Evolutionary conservation across 64 coral and sea anemone genomes (phyloP), one percentile per base, ranked within the genome.

Genomic region (Actinia equina): DNA sequence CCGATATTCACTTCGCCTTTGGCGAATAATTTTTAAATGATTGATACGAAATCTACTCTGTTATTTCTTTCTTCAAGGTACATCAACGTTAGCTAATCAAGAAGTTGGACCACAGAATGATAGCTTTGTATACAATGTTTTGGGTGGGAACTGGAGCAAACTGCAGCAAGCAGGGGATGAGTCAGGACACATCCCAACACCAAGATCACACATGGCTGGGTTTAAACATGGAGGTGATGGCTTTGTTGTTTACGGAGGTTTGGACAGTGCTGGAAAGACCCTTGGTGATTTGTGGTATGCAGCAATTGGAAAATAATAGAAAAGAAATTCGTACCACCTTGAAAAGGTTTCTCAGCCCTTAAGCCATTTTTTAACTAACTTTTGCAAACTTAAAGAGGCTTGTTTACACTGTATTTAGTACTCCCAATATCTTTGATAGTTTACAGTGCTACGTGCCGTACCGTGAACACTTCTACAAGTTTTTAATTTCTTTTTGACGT

Each of bases 141-240:
- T 74, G 7, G 69, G 69, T 74, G 69, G 69, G 14, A 74, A 26
- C 26, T 74, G 69, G 69, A 74, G 8, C 26, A 74, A 74, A 41
- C 12, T 74, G 25, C 23, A 74, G 9, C 69, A 30, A 41, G 26
- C 27, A 10, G 69, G 12, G 5, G 26, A 74, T 8, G 30, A 37
- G 30, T 26, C 13, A 69, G 19, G 22, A 74, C 69, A 12, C 13
- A n/a, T 10, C n/a, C 69, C 69, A 74, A 30, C 69, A 30, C 69
- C 69, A 27, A 74, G 69, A 41, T 74, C 69, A 30, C 69, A 74
- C 69, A 74, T 74, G 27, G 69, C 69, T 74, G 69, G 69, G 11
- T 74, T 74, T 18, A 74, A 74, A 41, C 69, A 71, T 19, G 65
- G 65, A 71, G 0, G 10, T 14, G 69, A 74, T 41, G 14, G 10